Conservation (phyloP, 2,888 invertebrate species). For the Parnassius orleans region DNA sequence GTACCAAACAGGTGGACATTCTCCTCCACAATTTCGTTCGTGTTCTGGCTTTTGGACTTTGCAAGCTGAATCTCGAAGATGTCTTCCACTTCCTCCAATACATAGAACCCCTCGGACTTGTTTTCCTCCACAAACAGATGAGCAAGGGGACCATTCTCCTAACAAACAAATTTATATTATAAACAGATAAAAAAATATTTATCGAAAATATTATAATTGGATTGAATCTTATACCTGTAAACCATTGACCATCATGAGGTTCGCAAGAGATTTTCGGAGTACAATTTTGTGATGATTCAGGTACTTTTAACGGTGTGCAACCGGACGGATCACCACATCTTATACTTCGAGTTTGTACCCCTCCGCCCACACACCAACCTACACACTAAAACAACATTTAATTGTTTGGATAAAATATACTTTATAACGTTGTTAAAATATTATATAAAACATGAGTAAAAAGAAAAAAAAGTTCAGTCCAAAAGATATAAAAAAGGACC, state of each 20-base stretch:
- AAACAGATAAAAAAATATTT: conserved; percentile 5
- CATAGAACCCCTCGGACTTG: conserved; percentile 86
- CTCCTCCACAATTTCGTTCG: conserved; percentile 82
- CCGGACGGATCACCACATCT: conserved; percentile 85
- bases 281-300: conserved; percentile 84
- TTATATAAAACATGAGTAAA: background rate
- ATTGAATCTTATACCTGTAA: conserved; percentile 82
- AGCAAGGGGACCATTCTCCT: conserved; percentile 78
- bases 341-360: conserved; percentile 86
- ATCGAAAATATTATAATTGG: background rate
- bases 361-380: conserved; percentile 86
- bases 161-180: conserved; percentile 5
- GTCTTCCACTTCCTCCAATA: conserved; percentile 77
- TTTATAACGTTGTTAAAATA: background rate
- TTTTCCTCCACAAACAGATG: conserved; percentile 77
- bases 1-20: conserved; percentile 86
- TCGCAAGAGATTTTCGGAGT: conserved; percentile 83
- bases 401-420: conserved; percentile 1
- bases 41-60: conserved; percentile 82
- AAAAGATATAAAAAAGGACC: no score
- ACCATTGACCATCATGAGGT: conserved; percentile 89
- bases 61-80: conserved; percentile 82
- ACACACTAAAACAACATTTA: conserved; percentile 80
- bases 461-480: no score
- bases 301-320: conserved; percentile 78